Conservation (phyloP, 2,113 vertebrate species). For the Chauna torquata region DNA sequence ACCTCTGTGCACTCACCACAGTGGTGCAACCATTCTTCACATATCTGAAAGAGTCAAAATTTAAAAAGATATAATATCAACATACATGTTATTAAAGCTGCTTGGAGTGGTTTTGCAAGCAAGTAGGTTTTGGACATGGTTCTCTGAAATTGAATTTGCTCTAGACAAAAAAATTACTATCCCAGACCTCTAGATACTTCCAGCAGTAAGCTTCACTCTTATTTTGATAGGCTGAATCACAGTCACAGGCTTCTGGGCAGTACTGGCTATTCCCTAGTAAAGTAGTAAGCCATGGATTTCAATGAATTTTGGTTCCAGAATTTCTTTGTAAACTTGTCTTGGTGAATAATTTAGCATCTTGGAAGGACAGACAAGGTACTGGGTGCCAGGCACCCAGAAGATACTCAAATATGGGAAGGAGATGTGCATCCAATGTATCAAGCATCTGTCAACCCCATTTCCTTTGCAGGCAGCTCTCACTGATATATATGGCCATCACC, state of each 20-base stretch:
- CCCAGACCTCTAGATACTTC: not conserved
- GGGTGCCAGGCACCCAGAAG: not conserved
- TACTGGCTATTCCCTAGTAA: not conserved
- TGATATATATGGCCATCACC: not conserved
- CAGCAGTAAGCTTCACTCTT: not conserved
- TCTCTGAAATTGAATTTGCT: not conserved
- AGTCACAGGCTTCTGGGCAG: constrained; percentile 3
- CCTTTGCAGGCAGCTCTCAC: not conserved
- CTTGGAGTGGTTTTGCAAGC: not conserved
- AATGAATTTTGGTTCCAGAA: not conserved
- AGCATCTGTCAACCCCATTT: not conserved
- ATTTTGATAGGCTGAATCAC: not conserved
- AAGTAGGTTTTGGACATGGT: not conserved
- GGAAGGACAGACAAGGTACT: not conserved
- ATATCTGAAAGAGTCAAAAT: not conserved
- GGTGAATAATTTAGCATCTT: not conserved
- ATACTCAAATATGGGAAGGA: not conserved
- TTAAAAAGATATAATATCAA: not conserved
- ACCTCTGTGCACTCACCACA: not conserved
- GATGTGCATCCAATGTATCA: not conserved
- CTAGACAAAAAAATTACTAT: not conserved
- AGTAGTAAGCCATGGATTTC: not conserved
- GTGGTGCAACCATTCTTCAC: not conserved
- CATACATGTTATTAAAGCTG: not conserved
- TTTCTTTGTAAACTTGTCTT: not conserved